Base-by-base conservation (phyloP, 2,888 invertebrate genomes). In the Epirrhoe tristata region DNA sequence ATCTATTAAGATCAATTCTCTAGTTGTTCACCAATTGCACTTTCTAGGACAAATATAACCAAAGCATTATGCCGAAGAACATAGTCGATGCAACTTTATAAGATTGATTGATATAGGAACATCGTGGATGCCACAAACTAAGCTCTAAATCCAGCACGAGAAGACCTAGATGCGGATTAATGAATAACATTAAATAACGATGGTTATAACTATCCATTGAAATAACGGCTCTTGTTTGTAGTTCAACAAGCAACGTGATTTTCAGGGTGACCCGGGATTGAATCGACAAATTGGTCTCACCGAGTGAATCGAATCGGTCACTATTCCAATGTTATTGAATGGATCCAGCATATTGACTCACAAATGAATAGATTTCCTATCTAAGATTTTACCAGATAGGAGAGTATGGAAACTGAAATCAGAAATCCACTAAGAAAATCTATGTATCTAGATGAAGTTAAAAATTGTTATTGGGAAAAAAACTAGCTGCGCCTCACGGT, bases 211-310 rank as follows among this genome's bases (percentile, higher is more conserved):
- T 59, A 59, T 43, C 39, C 39, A 10, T 52, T 52, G 39, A 59
- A 51, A 51, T 50, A 39, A 52, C 52, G 39, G 0, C 39, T 5
- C 39, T 43, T 43, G 39, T 43, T 43, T 43, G 39, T 24, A 24
- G 24, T 43, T 43, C 39, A 43, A 43, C 39, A 43, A 43, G 39
- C 31, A 14, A 75, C 65, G 70, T 63, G 73, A 79, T 76, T 78
- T 72, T 74, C 71, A 72, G 65, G 70, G 67, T 57, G 70, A 64
- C 58, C 68, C 73, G 74, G 75, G 59, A 58, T 65, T 64, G 75
- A 82, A 80, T 77, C 63, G 66, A 78, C 82, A 78, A 81, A 83
- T 83, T 82, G 79, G 74, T 76, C 80, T 75, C 75, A 74, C 66
- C 71, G 69, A 77, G 70, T 77, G 69, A 71, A 69, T 67, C 54